Base-by-base conservation (phyloP, 1,140 invertebrate genomes). In the Eumeta japonica region DNA sequence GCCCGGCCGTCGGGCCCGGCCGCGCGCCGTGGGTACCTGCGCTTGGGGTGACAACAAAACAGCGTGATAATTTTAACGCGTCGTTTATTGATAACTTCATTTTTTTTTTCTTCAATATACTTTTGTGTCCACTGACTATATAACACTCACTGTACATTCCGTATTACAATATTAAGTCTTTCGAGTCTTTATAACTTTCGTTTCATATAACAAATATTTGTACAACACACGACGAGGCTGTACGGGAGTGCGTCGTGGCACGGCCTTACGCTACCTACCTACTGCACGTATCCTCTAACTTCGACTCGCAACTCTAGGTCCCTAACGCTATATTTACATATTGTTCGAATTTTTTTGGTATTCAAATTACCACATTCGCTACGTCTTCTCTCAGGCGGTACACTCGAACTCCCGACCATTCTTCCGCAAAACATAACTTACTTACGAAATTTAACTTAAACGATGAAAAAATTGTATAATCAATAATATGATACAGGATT, bases 101-200 rank as follows among this genome's bases (percentile, higher is more conserved):
- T 50, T 68, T 60, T 47, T 57, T 63, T 49, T 65, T 68, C 65
- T 65, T 68, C 65, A 66, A 74, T 74, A 74, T 74, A 72, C 46
- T 62, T 67, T 72, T 68, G 67, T 72, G 67, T 70, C 65, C 67
- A 71, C 58, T 70, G 67, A 68, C 70, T 74, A 74, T 63, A 66
- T 72, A 74, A 74, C 67, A 74, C 67, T 68, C 67, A 71, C 70
- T 74, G 67, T 72, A 74, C 67, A 72, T 68, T 66, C 68, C 53
- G 67, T 70, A 66, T 68, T 70, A 73, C 65, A 71, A 70, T 70
- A 66, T 62, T 68, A 58, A 68, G 63, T 70, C 63, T 72, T 71
- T 66, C 59, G 50, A 58, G 59, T 50, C 45, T 62, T 63, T 62
- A 63, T 68, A 73, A 72, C 58, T 61, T 70, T 62, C 55, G 56